phyloP scores from a whole-genome alignment of 1,140 invertebrate genomes.

The Plutomurus gul region DNA sequence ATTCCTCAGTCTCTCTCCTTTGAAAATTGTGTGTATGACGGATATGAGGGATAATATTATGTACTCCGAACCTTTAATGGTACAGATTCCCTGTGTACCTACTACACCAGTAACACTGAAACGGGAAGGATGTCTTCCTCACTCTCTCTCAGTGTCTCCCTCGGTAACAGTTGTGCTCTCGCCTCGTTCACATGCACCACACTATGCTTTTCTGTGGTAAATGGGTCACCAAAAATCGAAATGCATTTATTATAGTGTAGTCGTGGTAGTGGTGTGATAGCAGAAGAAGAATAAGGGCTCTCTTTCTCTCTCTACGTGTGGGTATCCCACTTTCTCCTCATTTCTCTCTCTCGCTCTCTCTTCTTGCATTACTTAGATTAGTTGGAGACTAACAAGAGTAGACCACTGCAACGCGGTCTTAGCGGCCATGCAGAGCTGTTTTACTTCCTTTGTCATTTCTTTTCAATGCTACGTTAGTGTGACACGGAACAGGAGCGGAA shows the following conservation, averaged over 20 bases:
- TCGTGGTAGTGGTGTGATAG: neutral
- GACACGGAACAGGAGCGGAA: neutral
- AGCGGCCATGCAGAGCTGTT: too few species aligned
- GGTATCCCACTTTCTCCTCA: too few species aligned
- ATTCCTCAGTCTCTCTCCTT: neutral
- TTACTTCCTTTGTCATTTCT: too few species aligned
- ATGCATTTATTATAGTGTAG: conserved; percentile 30
- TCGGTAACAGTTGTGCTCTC: too few species aligned
- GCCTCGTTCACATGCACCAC: neutral
- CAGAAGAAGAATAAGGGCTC: too few species aligned
- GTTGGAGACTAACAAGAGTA: neutral
- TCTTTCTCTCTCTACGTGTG: too few species aligned
- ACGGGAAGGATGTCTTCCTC: neutral
- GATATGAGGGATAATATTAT: neutral
- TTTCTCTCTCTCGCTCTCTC: too few species aligned
- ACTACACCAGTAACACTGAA: conserved; percentile 2
- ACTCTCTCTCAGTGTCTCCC: neutral
- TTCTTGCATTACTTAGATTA: neutral
- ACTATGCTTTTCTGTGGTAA: neutral
- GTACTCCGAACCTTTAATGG: too few species aligned
- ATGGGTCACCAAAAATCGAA: conserved; percentile 33
- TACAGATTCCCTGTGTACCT: too few species aligned
- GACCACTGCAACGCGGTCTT: too few species aligned
- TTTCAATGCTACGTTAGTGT: too few species aligned
- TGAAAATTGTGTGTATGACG: neutral